Evolutionary conservation across 2,888 invertebrate genomes (phyloP).

Genomic region (Lissocephala sabroskyi): DNA sequence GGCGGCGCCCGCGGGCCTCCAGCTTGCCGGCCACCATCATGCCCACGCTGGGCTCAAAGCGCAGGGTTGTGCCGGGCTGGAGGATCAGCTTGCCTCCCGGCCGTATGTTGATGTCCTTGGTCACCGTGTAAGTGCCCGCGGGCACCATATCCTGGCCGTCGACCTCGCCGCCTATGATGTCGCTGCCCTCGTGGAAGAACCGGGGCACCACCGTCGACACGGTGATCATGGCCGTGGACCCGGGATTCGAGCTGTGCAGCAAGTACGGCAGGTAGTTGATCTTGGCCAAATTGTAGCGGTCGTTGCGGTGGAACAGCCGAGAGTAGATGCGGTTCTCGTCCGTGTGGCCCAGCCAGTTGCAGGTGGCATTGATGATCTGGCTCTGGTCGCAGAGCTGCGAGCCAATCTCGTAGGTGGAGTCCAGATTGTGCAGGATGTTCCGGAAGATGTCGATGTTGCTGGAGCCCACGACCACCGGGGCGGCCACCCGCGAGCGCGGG

Average conservation of each 20-base stretch:
- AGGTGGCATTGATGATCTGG: constrained; percentile 92
- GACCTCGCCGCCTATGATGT: constrained; percentile 90
- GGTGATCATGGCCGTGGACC: constrained; percentile 85
- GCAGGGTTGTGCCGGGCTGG: constrained; percentile 89
- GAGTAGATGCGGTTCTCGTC: constrained; percentile 83
- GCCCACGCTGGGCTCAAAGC: constrained; percentile 93
- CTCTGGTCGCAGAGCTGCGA: constrained; percentile 96
- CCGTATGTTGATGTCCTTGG: constrained; percentile 93
- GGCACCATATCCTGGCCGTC: constrained; percentile 89
- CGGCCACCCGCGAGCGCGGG: constrained; percentile 93
- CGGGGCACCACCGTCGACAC: constrained; percentile 85
- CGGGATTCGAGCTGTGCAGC: constrained; percentile 90
- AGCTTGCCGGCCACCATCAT: constrained; percentile 96
- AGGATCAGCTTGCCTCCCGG: constrained; percentile 93
- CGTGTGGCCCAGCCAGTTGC: constrained; percentile 91
- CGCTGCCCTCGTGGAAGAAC: constrained; percentile 81
- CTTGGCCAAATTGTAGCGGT: constrained; percentile 94
- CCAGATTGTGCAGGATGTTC: constrained; percentile 93
- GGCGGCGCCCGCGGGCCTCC: constrained; percentile 85
- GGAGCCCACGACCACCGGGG: constrained; percentile 92
- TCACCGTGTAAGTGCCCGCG: constrained; percentile 91
- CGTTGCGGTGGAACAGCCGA: constrained; percentile 87
- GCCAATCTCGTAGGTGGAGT: constrained; percentile 94
- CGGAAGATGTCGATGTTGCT: constrained; percentile 90
- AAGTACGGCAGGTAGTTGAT: constrained; percentile 93